Evolutionary conservation across 2,888 invertebrate species (phyloP).

Genomic region (Diarsia mendica): DNA sequence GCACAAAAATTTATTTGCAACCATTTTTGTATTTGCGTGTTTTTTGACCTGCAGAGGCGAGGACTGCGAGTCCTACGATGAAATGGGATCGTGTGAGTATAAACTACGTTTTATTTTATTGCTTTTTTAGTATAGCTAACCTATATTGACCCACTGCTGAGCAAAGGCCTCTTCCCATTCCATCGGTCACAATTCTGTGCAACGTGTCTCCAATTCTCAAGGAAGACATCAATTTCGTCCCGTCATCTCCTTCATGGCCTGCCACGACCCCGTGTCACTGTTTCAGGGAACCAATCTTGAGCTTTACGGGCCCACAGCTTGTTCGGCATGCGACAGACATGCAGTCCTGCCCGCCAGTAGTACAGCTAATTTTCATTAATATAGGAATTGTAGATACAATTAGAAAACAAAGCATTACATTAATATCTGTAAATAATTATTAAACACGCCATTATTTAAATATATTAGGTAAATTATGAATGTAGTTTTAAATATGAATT

Average conservation of each 20-base stretch:
- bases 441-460: not conserved
- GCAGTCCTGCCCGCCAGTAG: no score
- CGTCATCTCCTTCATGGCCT: no score
- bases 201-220: no score
- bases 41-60: constrained; percentile 59
- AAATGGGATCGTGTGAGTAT: constrained; percentile 67
- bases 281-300: no score
- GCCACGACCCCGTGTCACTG: no score
- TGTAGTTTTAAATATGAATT: not conserved
- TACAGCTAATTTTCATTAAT: not conserved
- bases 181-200: no score
- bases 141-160: no score
- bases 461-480: not conserved
- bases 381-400: not conserved
- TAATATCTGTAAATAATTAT: not conserved
- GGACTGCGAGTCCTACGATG: constrained; percentile 66
- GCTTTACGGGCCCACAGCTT: no score
- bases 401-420: not conserved
- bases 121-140: no score
- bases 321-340: no score
- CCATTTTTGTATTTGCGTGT: constrained; percentile 57
- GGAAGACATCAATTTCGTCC: no score
- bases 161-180: no score
- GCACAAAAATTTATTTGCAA: constrained; percentile 57
- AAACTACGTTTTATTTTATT: not conserved